Base-by-base conservation (phyloP, 2,113 vertebrate species). In the Sapajus apella region DNA sequence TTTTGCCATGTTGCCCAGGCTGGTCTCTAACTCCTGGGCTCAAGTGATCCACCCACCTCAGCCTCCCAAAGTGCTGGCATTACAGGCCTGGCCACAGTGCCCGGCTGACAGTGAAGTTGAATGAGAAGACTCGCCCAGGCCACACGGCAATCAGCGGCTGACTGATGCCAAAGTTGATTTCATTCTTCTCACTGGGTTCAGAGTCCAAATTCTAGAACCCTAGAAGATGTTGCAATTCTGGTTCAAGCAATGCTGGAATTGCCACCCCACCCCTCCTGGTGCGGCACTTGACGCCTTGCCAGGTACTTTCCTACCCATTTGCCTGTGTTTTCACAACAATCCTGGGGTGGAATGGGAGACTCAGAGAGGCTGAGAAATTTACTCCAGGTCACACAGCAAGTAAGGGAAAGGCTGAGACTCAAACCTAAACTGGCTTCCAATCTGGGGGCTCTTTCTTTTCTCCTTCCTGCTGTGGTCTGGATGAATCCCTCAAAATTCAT, bases 161-260 rank as follows among this genome's bases (percentile, higher is more conserved):
- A 23, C 0, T 1, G 35, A 14, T 0, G 0, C 35, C 64, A 55
- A 73, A 16, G 56, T 18, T 30, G 56, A 47, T 30, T 0, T 55
- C 58, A 40, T 18, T 35, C n/a, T 40, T 35, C 43, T 58, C 30
- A 7, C 7, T 21, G 66, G 64, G 64, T 2, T 30, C 83, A 40
- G 73, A 64, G 25, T 70, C 52, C 55, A 40, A 11, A n/a, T 45
- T 73, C 92, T 47, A 50, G 70, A 45, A n/a, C 73, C 45, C 73
- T 14, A 43, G 3, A 50, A 50, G 50, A 17, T 13, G 35, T 7
- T 27, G 47, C 11, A 25, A 21, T 72, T 20, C 45, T 58, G 56
- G 37, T 21, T 30, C 5, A 0, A 10, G 17, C 43, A 8, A 0
- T 6, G 32, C 70, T 55, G 76, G 76, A 13, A 18, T 1, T 0